These are phyloP conservation scores for Antitype chi DNA, from an alignment of 2,888 invertebrate genomes.

Conservation along the genomic window DNA sequence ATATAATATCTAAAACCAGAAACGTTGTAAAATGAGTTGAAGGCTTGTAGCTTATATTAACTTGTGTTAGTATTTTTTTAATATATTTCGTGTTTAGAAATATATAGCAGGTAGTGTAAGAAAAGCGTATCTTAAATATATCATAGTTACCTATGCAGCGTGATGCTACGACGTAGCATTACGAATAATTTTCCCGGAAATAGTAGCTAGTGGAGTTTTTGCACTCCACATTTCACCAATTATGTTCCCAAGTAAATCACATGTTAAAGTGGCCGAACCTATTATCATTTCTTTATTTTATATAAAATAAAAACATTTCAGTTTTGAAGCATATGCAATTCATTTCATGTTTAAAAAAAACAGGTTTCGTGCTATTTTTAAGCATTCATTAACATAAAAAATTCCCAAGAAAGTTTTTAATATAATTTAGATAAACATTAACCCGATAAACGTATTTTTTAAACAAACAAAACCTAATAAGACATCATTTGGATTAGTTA, in stretches of 20 bases:
- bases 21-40: not conserved
- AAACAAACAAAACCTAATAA: slow-evolving; percentile 68
- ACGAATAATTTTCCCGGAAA: too few species aligned
- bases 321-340: not conserved
- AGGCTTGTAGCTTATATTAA: not conserved
- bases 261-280: not conserved
- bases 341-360: not conserved
- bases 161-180: not conserved
- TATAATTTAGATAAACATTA: not conserved
- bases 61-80: not conserved
- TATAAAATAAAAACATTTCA: not conserved
- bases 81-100: not conserved
- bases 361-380: not conserved
- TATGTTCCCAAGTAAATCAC: not conserved
- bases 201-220: too few species aligned
- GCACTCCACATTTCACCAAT: not conserved
- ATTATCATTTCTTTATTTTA: not conserved
- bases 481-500: slow-evolving; percentile 63
- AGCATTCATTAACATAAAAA: not conserved
- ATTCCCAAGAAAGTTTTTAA: not conserved
- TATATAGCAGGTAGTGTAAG: not conserved
- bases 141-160: too few species aligned
- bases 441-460: slow-evolving; percentile 7
- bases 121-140: not conserved
- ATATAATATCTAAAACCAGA: not conserved